Evolutionary conservation across 2,888 invertebrate genomes (phyloP), one percentile per base, ranked within the genome.

Genomic region (Ptilodon capucinus): DNA sequence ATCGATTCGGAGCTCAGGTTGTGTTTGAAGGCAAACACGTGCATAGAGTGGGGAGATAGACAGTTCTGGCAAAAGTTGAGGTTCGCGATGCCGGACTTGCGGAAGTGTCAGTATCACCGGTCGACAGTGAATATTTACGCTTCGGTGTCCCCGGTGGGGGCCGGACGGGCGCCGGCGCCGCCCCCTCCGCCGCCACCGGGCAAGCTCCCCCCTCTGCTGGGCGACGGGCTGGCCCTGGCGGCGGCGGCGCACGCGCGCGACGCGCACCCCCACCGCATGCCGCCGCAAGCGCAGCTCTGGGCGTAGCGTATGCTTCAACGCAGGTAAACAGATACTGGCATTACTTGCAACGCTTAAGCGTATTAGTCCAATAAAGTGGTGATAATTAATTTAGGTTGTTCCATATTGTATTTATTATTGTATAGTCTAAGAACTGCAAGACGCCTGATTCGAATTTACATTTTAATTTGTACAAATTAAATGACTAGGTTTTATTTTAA

Each of bases 61-160:
- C 95, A 97, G 79, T 99, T 99, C 92, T 99, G 99, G 99, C 97
- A 98, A 79, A 98, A 98, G 88, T 91, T 99, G 57, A 94, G 96
- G 77, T 97, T 97, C 77, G 96, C 97, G 46, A 94, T 98, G 94
- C 98, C 98, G 51, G 96, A 96, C 84, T 93, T 94, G 64, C 91
- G 93, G 79, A 92, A 93, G 85, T 93, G 93, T 82, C 90, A 93
- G 62, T 93, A 93, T 80, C 93, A 93, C 76, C 91, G 93, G 66
- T 94, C 94, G 54, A 93, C 94, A 63, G 93, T 94, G 73, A 95
- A 95, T 83, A 94, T 95, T 84, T 95, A 95, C 86, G 94, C 94
- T 59, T 93, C 94, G 54, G 93, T 91, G 82, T 91, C 91, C 43
- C 91, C 91, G 59, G 86, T 91, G 79, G 90, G 89, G 82, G 89